A percentile compares a stretch with the other conserved stretches of the same genome.
Evolutionary conservation across 1,140 invertebrate genomes (phyloP).

Genomic region (Lepidotrigona ventralis): DNA sequence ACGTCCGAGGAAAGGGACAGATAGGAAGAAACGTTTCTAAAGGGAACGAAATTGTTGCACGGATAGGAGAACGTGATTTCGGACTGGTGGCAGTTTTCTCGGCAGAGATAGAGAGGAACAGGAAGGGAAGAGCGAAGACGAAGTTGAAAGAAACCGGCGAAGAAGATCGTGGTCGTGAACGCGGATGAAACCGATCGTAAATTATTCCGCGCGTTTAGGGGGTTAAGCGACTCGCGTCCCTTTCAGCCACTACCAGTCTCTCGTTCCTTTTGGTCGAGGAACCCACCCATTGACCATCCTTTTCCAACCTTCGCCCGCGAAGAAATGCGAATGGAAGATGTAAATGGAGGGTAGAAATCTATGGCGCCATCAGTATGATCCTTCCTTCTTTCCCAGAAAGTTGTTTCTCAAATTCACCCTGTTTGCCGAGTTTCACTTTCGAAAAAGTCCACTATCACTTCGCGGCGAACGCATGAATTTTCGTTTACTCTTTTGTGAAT

Average conservation of each 20-base stretch:
- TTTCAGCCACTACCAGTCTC: conserved; percentile 50
- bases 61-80: conserved; percentile 13
- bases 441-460: background rate
- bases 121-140: background rate
- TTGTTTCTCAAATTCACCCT: background rate
- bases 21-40: background rate
- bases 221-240: conserved; percentile 65
- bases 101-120: conserved; percentile 13
- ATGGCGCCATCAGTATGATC: conserved; percentile 58
- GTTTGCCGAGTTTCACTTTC: background rate
- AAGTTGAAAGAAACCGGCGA: conserved; percentile 47
- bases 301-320: conserved; percentile 17
- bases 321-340: conserved; percentile 51
- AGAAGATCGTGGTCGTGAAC: conserved; percentile 51
- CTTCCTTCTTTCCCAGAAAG: conserved; percentile 26
- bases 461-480: too few relatives aligned
- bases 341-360: conserved; percentile 60
- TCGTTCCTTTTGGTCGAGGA: conserved; percentile 17
- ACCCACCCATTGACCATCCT: conserved; percentile 25
- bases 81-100: background rate
- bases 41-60: background rate
- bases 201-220: conserved; percentile 68
- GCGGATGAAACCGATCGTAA: conserved; percentile 64
- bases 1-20: background rate
- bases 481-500: too few relatives aligned